Conservation (phyloP, 1,140 invertebrate species). For the Papilio polyxenes region DNA sequence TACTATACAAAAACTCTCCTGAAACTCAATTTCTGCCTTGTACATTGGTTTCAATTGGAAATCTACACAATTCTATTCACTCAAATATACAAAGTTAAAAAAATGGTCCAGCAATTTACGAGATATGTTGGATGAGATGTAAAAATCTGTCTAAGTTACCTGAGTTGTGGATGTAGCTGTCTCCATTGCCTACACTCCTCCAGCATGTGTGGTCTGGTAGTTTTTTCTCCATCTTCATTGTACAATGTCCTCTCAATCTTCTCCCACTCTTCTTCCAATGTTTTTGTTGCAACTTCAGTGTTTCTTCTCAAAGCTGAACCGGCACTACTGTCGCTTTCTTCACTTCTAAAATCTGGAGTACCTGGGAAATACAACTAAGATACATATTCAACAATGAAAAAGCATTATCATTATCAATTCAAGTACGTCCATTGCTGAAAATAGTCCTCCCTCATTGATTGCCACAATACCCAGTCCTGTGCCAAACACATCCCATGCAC, state of each 20-base stretch:
- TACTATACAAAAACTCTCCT: no score
- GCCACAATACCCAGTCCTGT: no score
- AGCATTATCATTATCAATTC: no score
- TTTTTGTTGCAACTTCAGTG: conserved; percentile 70
- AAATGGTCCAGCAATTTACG: neutral
- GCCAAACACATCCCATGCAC: no score
- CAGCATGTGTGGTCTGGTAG: conserved; percentile 65
- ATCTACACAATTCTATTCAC: no score
- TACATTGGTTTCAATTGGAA: no score
- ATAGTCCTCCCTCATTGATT: no score
- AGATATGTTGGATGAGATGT: no score
- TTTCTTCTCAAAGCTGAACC: conserved; percentile 73
- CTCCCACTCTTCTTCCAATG: conserved; percentile 74
- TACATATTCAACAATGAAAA: neutral
- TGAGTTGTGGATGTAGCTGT: conserved; percentile 74
- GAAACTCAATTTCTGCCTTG: no score
- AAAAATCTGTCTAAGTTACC: conserved; percentile 52
- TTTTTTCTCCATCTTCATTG: conserved; percentile 75
- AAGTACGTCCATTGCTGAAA: no score
- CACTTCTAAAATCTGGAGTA: conserved; percentile 75
- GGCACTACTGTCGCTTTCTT: conserved; percentile 78
- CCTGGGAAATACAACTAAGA: conserved; percentile 51
- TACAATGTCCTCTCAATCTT: conserved; percentile 77
- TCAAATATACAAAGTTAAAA: no score
- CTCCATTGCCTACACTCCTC: conserved; percentile 79